These are phyloP conservation scores for Pithys albifrons DNA, from an alignment of 2,113 vertebrate species.

Conservation along the genomic window DNA sequence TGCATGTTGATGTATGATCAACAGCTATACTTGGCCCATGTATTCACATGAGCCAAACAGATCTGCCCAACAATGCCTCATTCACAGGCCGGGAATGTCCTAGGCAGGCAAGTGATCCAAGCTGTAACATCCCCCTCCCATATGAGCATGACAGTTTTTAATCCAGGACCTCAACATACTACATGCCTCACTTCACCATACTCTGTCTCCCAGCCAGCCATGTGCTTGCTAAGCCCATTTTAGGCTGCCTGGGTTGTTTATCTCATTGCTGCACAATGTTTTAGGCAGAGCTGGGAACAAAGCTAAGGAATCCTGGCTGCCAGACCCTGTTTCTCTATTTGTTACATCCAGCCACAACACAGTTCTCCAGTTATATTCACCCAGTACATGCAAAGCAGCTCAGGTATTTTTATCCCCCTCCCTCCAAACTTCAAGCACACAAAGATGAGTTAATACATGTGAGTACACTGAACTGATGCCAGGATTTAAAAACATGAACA, in stretches of 20 bases:
- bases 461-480: background rate
- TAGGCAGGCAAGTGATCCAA: background rate
- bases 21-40: background rate
- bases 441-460: background rate
- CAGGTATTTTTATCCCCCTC: background rate
- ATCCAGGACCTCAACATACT: background rate
- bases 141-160: background rate
- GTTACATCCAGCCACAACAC: background rate
- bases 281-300: background rate
- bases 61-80: background rate
- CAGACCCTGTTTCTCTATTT: background rate
- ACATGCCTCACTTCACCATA: background rate
- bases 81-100: background rate
- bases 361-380: background rate
- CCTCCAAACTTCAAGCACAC: background rate
- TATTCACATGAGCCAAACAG: background rate
- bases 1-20: background rate
- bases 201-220: background rate
- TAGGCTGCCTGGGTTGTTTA: background rate
- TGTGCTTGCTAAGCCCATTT: background rate
- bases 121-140: background rate
- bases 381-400: background rate
- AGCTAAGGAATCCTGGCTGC: background rate
- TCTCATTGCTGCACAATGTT: background rate
- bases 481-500: background rate